Evolutionary conservation across 2,113 vertebrate genomes (phyloP), one percentile per base, ranked within the genome.

Genomic region (Ivindomyrus marchei): DNA sequence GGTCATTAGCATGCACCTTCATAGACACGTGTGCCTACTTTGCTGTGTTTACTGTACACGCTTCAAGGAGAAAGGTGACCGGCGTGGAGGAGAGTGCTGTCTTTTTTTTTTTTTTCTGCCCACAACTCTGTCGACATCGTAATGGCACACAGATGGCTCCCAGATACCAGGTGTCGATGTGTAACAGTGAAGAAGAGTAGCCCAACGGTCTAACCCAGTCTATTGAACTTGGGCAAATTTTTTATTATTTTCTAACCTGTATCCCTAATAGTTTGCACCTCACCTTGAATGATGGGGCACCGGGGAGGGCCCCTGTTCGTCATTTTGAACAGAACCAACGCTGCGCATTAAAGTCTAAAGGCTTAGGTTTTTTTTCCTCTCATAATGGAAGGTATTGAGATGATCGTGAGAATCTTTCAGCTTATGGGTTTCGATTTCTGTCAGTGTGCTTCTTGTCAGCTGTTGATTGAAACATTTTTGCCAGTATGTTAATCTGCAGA

Each of bases 401-500:
- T 52, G 52, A 49, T 49, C 85, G 49, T 90, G 86, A 45, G 86
- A 90, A 87, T 49, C 27, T 46, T 24, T 70, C 66, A 24, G 88
- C n/a, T 31, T 24, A 85, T 7, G 56, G 36, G 53, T 89, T 89
- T 91, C 87, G 36, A 39, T 89, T 85, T 91, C 56, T 74, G 88
- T 91, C 90, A 91, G n/a, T 46, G 19, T 39, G 19, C 5, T 42
- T 74, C 88, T 70, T 88, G 88, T 74, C 87, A 58, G 85, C 85
- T 66, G 53, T 66, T 66, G 85, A 84, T 91, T 85, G 8, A 24
- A 36, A 52, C 80, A 49, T 88, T 46, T 53, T 46, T 45, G 31
- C 47, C 77, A 31, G 58, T 62, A 39, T 56, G 52, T 89, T 74
- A 86, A 46, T 89, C 87, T 66, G 52, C 88, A 49, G 39, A 46